Conservation (phyloP, 2,888 invertebrate species). For the Dusona sp. region DNA sequence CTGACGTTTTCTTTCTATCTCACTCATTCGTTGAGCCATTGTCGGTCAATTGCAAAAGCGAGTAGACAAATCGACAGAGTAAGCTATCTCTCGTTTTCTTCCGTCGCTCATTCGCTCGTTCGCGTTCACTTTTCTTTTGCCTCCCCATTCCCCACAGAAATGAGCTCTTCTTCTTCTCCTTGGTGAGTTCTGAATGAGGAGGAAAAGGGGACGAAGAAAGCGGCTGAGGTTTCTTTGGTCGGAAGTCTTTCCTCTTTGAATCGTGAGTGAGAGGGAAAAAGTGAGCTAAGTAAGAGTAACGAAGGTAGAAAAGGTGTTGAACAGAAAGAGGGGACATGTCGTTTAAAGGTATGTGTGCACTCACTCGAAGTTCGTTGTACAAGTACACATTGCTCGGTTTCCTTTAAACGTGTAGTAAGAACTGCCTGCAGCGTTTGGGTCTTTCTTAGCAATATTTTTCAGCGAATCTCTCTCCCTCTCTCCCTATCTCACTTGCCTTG, state of each 20-base stretch:
- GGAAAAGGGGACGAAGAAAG: constrained; percentile 61
- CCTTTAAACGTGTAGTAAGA: constrained; percentile 15
- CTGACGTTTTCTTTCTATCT: constrained; percentile 42
- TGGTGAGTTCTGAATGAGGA: constrained; percentile 70
- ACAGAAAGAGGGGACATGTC: constrained; percentile 41
- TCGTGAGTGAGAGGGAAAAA: constrained; percentile 65
- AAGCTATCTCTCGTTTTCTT: constrained; percentile 58
- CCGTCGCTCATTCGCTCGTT: constrained; percentile 56
- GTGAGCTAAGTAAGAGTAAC: constrained; percentile 8
- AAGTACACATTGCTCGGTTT: constrained; percentile 49
- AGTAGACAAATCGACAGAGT: constrained; percentile 61
- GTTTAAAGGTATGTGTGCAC: constrained; percentile 25
- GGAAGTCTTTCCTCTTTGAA: constrained; percentile 72
- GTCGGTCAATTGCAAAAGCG: constrained; percentile 74
- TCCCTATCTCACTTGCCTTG: neutral
- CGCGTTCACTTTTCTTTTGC: constrained; percentile 49
- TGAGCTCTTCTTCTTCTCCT: constrained; percentile 58
- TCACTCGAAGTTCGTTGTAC: constrained; percentile 40
- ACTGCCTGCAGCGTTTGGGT: constrained; percentile 8
- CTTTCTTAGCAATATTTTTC: constrained; percentile 41
- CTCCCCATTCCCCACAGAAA: constrained; percentile 35
- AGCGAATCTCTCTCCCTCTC: constrained; percentile 10
- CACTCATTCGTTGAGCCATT: constrained; percentile 68
- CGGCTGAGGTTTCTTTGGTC: constrained; percentile 73
- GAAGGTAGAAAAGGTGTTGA: constrained; percentile 14